Evolutionary conservation across 2,797 vertebrate genomes (phyloP), one percentile per base, ranked within the genome.

Genomic region (Labroides dimidiatus): DNA sequence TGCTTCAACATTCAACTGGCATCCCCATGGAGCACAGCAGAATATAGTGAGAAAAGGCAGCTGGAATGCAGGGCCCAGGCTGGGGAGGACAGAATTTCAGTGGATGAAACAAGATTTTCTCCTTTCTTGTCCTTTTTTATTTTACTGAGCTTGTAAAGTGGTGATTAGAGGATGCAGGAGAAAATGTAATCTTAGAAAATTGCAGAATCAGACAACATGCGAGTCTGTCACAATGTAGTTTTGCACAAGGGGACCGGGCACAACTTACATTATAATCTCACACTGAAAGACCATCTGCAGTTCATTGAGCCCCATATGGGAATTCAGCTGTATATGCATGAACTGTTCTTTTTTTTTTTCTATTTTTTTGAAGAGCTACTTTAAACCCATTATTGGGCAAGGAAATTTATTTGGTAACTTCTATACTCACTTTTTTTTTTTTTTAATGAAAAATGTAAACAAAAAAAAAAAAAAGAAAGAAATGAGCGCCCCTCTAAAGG

Each of bases 1-100:
- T 64, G 75, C 81, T 89, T 89, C 86, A 60, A 69, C 81, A 89
- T 90, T 89, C 86, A 86, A 63, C 84, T 61, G 58, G 81, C 82
- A 82, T 85, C 86, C 80, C 81, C 3, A 19, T 17, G 60, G 80
- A 85, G 85, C 74, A 68, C 50, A 75, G 69, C 85, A 78, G 72
- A 86, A 78, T 75, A 66, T 64, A 79, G 77, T 78, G 59, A 65
- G 59, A 55, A 51, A 69, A 84, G 59, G 69, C 77, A 82, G 75
- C 67, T 75, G 74, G 73, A 78, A 66, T 44, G 43, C 56, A 48
- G 54, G 54, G 77, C 62, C 55, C 9, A 39, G 62, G 54, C 80
- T 66, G 72, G 39, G 45, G 36, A 78, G 79, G 57, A 82, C 72
- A 67, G 48, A 63, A 67, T 88, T 72, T 81, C 13, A 89, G 78